Base-by-base conservation (phyloP, 2,113 vertebrate genomes). In the Oncorhynchus gorbuscha region DNA sequence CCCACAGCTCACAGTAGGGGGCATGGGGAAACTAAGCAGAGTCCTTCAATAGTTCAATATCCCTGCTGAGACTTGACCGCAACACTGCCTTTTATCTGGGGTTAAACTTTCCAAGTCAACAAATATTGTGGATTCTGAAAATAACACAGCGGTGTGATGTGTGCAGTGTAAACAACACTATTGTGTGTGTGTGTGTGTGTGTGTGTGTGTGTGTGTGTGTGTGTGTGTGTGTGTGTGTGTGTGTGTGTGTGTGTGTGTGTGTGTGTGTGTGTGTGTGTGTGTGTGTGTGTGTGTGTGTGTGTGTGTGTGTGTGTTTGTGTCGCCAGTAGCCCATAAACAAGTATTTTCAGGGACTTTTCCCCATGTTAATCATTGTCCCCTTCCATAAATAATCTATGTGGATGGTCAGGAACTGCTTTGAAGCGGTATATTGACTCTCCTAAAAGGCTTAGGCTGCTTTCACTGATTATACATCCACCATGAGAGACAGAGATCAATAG, bases 401-500 rank as follows among this genome's bases (percentile, higher is more conserved):
- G 7, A 62, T 22, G 6, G 59, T 62, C 59, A n/a, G n/a, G 59
- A 62, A 22, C 59, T 24, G 35, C 61, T 83, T 64, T 83, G 74
- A 75, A 77, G 48, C 74, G 39, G 72, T 22, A 65, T 35, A 79
- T 76, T 71, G 84, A 83, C 71, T 74, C 13, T 70, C 58, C 55
- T 64, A 79, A 79, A 81, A 76, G 71, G 26, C 39, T 79, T 71
- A 39, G 18, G 20, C 69, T 13, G 26, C 67, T 70, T 69, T 71
- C 7, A 55, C 75, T 16, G 16, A 28, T 39, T 71, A 11, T 66
- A 22, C 32, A 30, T 77, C 59, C 59, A 61, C 69, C 18, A 45
- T 45, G 45, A 72, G 26, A 71, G 59, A 68, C 74, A 79, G 72
- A 68, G 69, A 86, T 86, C 81, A 58, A 81, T 86, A 79, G 22